phyloP scores from a whole-genome alignment of 2,113 vertebrate species.

The Psilopogon haemacephalus region DNA sequence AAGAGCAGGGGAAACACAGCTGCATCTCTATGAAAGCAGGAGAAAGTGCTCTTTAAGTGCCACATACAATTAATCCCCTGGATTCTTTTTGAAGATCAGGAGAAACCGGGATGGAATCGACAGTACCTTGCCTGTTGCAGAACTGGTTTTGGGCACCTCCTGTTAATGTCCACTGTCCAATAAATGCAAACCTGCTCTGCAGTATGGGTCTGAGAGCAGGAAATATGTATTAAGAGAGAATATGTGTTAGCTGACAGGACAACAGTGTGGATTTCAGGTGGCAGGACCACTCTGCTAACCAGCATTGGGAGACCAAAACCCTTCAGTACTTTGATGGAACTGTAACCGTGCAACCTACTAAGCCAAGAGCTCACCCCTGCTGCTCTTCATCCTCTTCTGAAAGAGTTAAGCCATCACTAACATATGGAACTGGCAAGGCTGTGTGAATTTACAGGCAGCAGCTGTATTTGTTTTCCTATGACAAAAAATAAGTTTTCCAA shows the following conservation, averaged over 20 bases:
- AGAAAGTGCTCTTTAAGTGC: conserved; percentile 58
- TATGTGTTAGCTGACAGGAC: neutral
- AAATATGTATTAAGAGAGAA: rapidly evolving
- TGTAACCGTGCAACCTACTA: neutral
- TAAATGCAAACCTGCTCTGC: neutral
- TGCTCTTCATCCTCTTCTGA: neutral
- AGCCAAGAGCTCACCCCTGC: neutral
- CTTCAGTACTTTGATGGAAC: neutral
- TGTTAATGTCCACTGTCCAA: neutral
- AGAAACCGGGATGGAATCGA: neutral
- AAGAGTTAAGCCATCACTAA: neutral
- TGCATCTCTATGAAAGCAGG: neutral
- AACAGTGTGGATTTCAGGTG: neutral
- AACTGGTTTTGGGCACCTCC: neutral
- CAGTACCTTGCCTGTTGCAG: neutral
- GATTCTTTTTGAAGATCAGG: neutral
- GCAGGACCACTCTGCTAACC: neutral
- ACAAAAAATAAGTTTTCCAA: neutral
- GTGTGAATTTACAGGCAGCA: neutral
- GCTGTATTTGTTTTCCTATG: neutral
- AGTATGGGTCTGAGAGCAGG: neutral
- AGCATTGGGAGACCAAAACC: neutral
- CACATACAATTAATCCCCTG: neutral
- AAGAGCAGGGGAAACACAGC: neutral
- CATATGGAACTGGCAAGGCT: neutral